A percentile compares a stretch with the other conserved stretches of the same genome.
These are phyloP conservation scores for Sciurus vulgaris DNA, from an alignment of 2,797 vertebrate species.

Conservation along the genomic window DNA sequence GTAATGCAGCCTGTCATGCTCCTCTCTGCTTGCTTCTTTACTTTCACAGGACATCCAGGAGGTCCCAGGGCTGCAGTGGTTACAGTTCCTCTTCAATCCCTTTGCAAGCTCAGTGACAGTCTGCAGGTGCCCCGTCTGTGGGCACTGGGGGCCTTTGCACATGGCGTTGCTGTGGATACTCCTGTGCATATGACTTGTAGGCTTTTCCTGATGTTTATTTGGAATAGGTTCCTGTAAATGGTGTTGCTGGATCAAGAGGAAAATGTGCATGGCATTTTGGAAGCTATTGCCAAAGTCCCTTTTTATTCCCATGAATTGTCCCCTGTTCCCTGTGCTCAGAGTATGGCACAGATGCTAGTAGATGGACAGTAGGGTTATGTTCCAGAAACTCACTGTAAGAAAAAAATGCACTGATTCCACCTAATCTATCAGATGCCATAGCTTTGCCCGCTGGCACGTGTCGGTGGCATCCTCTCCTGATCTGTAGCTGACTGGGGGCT, in stretches of 20 bases:
- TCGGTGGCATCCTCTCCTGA: fast-evolving
- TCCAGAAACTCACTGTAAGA: neutral
- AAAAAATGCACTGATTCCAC: neutral
- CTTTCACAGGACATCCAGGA: neutral
- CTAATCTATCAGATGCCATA: neutral
- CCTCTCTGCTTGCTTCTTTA: neutral
- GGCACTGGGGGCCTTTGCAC: neutral
- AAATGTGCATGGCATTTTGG: neutral
- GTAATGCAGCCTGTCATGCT: neutral
- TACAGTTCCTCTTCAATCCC: neutral
- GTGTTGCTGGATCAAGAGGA: neutral
- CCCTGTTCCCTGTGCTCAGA: neutral
- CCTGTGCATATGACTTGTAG: neutral
- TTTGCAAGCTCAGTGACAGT: neutral
- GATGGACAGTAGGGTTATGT: neutral
- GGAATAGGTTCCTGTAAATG: neutral
- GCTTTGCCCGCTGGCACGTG: too few relatives aligned
- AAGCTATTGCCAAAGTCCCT: neutral
- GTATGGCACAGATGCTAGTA: too few relatives aligned
- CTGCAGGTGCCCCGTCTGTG: fast-evolving
- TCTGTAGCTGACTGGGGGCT: neutral
- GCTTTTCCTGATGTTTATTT: neutral
- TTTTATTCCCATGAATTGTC: neutral
- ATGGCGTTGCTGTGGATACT: neutral
- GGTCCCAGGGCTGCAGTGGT: too few relatives aligned